These are phyloP conservation scores for Montipora capitata DNA, from an alignment of 92 coral and sea anemone genomes.

Conservation along the genomic window DNA sequence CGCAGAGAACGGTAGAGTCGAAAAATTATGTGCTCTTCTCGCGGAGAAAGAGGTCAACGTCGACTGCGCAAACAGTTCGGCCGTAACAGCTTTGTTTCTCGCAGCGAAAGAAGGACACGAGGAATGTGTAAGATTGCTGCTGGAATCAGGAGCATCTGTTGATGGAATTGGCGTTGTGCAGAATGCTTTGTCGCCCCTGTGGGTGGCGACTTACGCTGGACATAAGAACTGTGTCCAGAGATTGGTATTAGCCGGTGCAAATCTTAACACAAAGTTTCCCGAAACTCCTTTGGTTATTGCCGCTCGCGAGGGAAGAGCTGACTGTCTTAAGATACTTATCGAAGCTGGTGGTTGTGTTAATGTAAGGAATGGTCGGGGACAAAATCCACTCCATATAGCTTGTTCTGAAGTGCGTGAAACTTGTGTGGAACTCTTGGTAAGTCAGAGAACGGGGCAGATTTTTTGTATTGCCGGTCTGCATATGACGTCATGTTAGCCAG, in stretches of 20 bases:
- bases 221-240: conserved; percentile 79
- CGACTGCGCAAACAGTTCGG: conserved; percentile 86
- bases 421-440: conserved; percentile 80
- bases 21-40: conserved; percentile 65
- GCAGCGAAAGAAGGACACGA: conserved; percentile 93
- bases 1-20: conserved; percentile 83
- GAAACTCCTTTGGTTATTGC: conserved; percentile 88
- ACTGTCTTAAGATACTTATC: conserved; percentile 80
- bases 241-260: conserved; percentile 85
- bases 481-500: too few relatives aligned
- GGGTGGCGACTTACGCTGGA: conserved; percentile 93
- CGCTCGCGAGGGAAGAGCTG: conserved; percentile 85
- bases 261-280: conserved; percentile 77
- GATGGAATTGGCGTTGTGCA: conserved; percentile 82
- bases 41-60: conserved; percentile 49
- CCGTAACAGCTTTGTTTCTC: conserved; percentile 84
- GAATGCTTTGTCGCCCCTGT: conserved; percentile 84
- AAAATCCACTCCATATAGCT: conserved; percentile 85
- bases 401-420: conserved; percentile 80
- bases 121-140: conserved; percentile 76
- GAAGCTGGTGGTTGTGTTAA: conserved; percentile 83
- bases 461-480: too few relatives aligned
- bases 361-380: conserved; percentile 74
- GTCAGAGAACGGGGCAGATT: conserved; percentile 5
- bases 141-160: conserved; percentile 90